Conservation (phyloP, 1,140 invertebrate species). For the Chelonus insularis region DNA sequence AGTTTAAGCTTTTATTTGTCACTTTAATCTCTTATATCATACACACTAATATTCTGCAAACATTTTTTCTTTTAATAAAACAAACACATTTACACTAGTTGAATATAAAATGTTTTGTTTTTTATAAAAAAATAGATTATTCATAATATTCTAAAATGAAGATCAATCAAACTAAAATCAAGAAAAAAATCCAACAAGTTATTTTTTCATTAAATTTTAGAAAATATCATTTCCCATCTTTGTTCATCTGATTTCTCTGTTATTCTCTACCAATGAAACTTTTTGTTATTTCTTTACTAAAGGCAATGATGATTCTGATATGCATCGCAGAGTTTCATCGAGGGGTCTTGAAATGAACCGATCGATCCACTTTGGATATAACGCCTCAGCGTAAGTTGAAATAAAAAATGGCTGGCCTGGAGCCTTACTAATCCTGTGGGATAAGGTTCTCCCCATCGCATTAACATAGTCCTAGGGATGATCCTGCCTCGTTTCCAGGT, state of each 20-base stretch:
- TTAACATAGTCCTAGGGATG: conserved; percentile 48
- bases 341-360: conserved; percentile 10
- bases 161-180: no score
- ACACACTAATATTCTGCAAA: no score
- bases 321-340: conserved; percentile 20
- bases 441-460: conserved; percentile 36
- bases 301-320: conserved; percentile 24
- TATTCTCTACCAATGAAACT: neutral
- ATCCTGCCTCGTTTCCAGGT: conserved; percentile 50
- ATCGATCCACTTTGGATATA: conserved; percentile 11
- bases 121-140: no score
- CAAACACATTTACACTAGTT: no score
- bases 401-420: conserved; percentile 22
- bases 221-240: neutral
- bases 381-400: conserved; percentile 3
- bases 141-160: no score
- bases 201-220: no score
- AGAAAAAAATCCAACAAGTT: no score
- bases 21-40: no score
- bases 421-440: conserved; percentile 29
- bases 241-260: neutral
- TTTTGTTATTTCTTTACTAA: conserved; percentile 1
- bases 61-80: no score
- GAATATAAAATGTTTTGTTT: no score
- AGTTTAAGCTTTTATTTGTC: no score